phyloP scores from a whole-genome alignment of 2,113 vertebrate species.

The Saimiri boliviensis region DNA sequence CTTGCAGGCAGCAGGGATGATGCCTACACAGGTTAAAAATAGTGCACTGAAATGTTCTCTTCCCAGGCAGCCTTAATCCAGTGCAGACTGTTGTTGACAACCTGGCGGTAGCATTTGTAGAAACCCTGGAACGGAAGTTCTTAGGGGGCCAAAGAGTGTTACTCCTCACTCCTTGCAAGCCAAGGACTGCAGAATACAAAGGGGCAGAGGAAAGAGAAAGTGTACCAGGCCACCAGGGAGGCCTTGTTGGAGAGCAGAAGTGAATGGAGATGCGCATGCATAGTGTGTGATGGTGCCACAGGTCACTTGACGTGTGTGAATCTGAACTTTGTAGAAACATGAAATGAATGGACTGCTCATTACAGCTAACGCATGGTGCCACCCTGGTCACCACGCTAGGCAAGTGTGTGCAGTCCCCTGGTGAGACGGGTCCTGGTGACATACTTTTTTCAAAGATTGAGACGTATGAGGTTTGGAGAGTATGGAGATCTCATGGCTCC shows the following conservation, averaged over 20 bases:
- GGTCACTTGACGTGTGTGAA: accelerated
- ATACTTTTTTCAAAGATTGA: no score
- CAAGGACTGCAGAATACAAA: neutral
- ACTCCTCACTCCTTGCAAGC: neutral
- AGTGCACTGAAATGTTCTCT: slow-evolving; percentile 40
- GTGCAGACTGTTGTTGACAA: slow-evolving; percentile 4
- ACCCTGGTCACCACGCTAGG: accelerated
- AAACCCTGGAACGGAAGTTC: neutral
- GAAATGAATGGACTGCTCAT: accelerated
- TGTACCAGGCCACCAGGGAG: neutral
- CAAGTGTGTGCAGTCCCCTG: neutral
- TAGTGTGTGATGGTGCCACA: accelerated
- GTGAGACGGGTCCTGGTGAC: accelerated
- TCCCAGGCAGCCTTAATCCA: slow-evolving; percentile 58
- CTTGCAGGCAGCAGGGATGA: neutral
- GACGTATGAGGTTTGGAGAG: neutral
- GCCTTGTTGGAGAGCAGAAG: neutral
- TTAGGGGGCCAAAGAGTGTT: neutral
- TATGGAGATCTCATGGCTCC: neutral
- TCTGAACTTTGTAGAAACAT: neutral
- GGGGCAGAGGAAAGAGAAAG: neutral
- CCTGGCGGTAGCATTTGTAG: neutral
- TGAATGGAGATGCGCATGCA: neutral
- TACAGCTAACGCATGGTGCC: neutral
- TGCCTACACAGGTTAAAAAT: slow-evolving; percentile 60